Conservation (phyloP, 2,113 vertebrate species). For the Conger conger region DNA sequence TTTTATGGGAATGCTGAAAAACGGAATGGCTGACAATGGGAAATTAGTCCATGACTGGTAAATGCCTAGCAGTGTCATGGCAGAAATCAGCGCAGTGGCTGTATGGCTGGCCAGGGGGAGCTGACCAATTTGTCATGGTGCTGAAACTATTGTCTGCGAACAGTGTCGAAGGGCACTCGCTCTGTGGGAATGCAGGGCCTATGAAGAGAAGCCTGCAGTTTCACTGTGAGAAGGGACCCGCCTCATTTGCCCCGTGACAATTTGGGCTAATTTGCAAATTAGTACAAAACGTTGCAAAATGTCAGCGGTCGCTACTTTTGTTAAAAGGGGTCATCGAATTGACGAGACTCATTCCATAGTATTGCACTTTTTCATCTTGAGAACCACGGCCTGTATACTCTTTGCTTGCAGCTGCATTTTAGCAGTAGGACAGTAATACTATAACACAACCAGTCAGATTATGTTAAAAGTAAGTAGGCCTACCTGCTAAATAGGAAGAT, state of each 20-base stretch:
- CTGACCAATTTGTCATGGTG: constrained; percentile 84
- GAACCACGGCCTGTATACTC: constrained; percentile 62
- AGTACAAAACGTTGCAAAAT: constrained; percentile 78
- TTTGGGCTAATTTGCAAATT: constrained; percentile 86
- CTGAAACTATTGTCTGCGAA: constrained; percentile 77
- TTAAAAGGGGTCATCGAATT: constrained; percentile 88
- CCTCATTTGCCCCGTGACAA: constrained; percentile 86
- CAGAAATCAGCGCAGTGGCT: constrained; percentile 68
- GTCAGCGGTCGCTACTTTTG: constrained; percentile 82
- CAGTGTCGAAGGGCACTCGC: constrained; percentile 68
- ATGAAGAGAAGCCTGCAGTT: constrained; percentile 73
- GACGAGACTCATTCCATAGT: constrained; percentile 79
- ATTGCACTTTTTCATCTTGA: constrained; percentile 75
- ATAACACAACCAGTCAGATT: neutral
- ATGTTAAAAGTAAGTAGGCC: neutral
- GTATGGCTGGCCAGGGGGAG: constrained; percentile 74
- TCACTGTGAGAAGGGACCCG: constrained; percentile 75
- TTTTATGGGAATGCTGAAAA: constrained; percentile 79
- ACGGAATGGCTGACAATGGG: constrained; percentile 79
- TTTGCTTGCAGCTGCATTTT: neutral
- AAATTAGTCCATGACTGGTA: constrained; percentile 90
- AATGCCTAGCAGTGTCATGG: constrained; percentile 76
- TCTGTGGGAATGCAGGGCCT: constrained; percentile 79
- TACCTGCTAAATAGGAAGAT: constrained; percentile 91
- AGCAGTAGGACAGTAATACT: too few relatives aligned